Conservation (phyloP, 2,797 vertebrate species). For the Coreius guichenoti region DNA sequence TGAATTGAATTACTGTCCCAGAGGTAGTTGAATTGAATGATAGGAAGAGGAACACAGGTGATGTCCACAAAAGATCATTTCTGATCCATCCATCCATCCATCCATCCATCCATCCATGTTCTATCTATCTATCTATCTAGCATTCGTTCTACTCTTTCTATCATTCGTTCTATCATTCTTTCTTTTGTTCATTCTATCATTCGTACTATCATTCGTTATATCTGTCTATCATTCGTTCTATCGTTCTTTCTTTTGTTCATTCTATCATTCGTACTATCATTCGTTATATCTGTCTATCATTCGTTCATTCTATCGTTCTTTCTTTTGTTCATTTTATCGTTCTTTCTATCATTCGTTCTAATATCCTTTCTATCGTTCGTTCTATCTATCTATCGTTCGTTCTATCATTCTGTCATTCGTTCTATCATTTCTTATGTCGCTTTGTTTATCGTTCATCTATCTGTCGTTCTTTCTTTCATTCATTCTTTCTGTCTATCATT, state of each 20-base stretch:
- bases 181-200: background rate
- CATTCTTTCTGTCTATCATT: too few species aligned
- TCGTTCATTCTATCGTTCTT: too few species aligned
- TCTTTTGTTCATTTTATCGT: background rate
- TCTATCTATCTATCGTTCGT: too few species aligned
- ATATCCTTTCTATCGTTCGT: too few species aligned
- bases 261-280: too few species aligned
- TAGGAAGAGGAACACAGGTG: too few species aligned
- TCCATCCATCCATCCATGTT: background rate
- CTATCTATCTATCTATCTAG: background rate
- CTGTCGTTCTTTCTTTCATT: background rate
- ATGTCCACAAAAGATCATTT: too few species aligned
- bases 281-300: background rate
- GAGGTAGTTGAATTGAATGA: background rate
- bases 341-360: background rate
- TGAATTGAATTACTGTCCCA: background rate
- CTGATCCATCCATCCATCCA: background rate
- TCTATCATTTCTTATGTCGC: background rate
- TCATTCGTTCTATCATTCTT: too few species aligned
- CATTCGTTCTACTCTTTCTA: background rate
- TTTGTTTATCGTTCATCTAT: too few species aligned
- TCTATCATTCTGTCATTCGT: background rate
- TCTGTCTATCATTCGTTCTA: too few species aligned
- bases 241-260: fast-evolving
- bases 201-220: background rate